A percentile compares a stretch with the other conserved stretches of the same genome.
These are phyloP conservation scores for Loris lydekkerianus DNA, from an alignment of 2,797 vertebrate species.

Conservation along the genomic window DNA sequence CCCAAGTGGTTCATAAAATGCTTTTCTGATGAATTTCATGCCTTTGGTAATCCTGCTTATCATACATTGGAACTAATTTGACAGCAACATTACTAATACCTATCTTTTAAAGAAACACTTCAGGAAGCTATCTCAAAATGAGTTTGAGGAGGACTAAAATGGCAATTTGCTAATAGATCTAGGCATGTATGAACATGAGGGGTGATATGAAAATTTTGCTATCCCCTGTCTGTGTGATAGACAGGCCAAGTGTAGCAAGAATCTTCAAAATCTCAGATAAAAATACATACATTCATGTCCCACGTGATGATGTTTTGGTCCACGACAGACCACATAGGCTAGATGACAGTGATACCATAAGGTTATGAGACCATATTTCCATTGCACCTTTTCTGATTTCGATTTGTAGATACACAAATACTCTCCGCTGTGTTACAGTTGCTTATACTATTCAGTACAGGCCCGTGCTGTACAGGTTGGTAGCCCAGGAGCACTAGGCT, in stretches of 20 bases:
- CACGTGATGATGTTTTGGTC: background rate
- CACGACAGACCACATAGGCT: background rate
- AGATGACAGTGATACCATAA: background rate
- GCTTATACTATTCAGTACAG: background rate
- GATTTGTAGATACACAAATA: background rate
- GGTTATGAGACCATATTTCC: background rate
- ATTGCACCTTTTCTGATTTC: background rate
- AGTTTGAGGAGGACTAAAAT: background rate
- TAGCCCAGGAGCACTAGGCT: background rate
- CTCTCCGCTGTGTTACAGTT: background rate
- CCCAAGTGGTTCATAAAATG: background rate
- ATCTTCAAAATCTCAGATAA: conserved; percentile 26
- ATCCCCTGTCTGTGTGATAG: background rate
- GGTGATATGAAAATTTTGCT: background rate
- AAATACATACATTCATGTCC: background rate
- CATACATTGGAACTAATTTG: background rate
- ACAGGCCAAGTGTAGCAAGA: background rate
- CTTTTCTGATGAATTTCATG: background rate
- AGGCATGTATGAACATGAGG: background rate
- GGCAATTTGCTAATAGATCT: background rate
- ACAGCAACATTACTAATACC: background rate
- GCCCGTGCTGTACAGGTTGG: background rate
- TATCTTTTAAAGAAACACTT: conserved; percentile 44
- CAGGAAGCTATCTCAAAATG: background rate
- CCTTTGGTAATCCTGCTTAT: conserved; percentile 33